Percentiles rank a stretch among this genome's conserved stretches.
Evolutionary conservation across 2,113 vertebrate species (phyloP).

Genomic region (Butorides virescens): DNA sequence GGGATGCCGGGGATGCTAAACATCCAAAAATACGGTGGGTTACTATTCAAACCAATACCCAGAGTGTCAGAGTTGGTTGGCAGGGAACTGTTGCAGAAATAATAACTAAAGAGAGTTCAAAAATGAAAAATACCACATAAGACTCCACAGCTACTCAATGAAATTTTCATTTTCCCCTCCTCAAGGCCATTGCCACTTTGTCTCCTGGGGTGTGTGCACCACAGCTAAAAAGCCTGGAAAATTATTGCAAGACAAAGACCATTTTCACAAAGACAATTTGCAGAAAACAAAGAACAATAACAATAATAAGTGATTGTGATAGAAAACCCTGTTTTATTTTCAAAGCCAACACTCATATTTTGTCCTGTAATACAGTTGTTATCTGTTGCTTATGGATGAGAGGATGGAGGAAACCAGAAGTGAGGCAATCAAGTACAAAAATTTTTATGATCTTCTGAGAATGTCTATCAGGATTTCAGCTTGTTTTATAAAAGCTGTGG

Average conservation of each 20-base stretch:
- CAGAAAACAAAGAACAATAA: neutral
- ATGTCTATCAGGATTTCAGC: neutral
- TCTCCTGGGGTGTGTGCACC: neutral
- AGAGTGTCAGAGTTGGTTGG: neutral
- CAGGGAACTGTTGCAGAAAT: neutral
- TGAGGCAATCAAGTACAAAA: neutral
- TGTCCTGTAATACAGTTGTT: neutral
- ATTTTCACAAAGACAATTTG: neutral
- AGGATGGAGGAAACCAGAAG: neutral
- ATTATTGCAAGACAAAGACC: neutral
- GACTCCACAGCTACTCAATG: neutral
- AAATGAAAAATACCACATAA: neutral
- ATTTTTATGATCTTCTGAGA: neutral
- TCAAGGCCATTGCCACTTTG: neutral
- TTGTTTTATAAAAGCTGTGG: neutral
- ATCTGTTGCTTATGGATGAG: neutral
- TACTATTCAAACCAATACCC: neutral
- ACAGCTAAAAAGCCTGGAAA: neutral
- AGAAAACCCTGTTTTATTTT: neutral
- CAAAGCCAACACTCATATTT: neutral
- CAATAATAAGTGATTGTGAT: neutral
- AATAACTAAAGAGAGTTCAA: neutral
- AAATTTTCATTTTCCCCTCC: neutral
- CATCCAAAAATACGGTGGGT: neutral
- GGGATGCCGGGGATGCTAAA: neutral